Conservation (phyloP, 2,797 vertebrate genomes). For the Synanceia verrucosa region DNA sequence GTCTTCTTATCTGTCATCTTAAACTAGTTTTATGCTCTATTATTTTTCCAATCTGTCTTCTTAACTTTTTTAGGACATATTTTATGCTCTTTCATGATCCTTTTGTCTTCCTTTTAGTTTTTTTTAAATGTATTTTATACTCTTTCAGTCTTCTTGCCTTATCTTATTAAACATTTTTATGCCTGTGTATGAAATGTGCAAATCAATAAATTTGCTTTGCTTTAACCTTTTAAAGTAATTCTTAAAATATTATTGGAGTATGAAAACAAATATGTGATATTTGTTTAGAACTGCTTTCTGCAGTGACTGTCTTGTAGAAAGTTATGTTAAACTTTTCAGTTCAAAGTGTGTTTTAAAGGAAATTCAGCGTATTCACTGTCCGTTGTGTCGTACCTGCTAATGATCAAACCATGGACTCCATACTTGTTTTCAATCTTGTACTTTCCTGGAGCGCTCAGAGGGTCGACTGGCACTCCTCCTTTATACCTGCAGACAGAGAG, state of each 20-base stretch:
- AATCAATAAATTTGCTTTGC: not conserved
- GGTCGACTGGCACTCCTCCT: slow-evolving; percentile 86
- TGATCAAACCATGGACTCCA: slow-evolving; percentile 92
- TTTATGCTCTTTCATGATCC: not conserved
- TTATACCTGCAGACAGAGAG: slow-evolving; percentile 88
- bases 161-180: not conserved
- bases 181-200: not conserved
- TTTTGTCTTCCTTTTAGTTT: too few species aligned
- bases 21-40: too few species aligned
- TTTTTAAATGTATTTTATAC: too few species aligned
- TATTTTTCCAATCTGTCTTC: too few species aligned
- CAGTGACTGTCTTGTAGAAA: not conserved
- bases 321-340: too few species aligned
- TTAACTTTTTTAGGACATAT: not conserved
- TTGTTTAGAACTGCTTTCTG: not conserved
- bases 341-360: not conserved
- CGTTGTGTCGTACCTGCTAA: slow-evolving; percentile 87
- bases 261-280: not conserved
- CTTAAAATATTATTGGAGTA: not conserved
- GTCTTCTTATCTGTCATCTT: too few species aligned
- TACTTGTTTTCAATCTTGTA: slow-evolving; percentile 95
- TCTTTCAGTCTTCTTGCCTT: not conserved
- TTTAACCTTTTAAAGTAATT: not conserved
- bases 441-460: slow-evolving; percentile 88
- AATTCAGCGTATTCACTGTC: too few species aligned